Percentiles rank a stretch among this genome's conserved stretches.
These are phyloP conservation scores for Phragmatobia fuliginosa DNA, from an alignment of 2,888 invertebrate genomes.

Conservation along the genomic window DNA sequence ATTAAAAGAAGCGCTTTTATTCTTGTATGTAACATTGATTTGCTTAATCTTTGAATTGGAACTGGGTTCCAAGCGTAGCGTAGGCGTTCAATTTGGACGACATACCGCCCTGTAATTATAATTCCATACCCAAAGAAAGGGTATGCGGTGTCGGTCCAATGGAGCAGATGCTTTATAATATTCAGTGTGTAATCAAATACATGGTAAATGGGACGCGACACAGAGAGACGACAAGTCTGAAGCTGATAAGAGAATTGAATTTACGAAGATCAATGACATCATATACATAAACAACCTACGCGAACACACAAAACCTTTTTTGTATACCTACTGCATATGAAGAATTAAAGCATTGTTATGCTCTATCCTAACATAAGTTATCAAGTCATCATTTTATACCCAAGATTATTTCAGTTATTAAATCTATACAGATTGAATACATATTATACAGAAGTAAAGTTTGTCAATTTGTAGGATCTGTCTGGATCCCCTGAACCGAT, in stretches of 20 bases:
- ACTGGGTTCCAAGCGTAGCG: conserved; percentile 10
- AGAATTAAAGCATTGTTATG: not conserved
- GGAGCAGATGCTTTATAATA: conserved; percentile 16
- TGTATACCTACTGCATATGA: not conserved
- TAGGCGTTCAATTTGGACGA: not conserved
- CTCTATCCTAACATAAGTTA: no score
- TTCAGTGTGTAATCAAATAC: conserved; percentile 31
- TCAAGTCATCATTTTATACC: no score
- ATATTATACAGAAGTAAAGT: no score
- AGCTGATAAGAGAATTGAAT: conserved; percentile 35
- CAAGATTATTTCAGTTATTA: no score
- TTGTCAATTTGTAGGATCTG: no score
- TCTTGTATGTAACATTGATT: not conserved
- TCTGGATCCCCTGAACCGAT: no score
- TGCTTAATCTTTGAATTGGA: not conserved
- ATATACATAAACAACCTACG: not conserved
- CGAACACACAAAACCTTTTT: not conserved
- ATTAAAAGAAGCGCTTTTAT: not conserved
- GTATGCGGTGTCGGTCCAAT: conserved; percentile 10
- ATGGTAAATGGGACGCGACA: conserved; percentile 23
- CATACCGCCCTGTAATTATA: conserved; percentile 16
- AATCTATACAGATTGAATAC: no score
- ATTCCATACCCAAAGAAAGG: conserved; percentile 16
- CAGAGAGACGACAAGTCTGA: conserved; percentile 24
- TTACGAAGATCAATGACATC: conserved; percentile 22